A percentile compares a stretch with the other conserved stretches of the same genome.
Conservation (phyloP, 2,888 invertebrate genomes). For the Metellina segmentata region DNA sequence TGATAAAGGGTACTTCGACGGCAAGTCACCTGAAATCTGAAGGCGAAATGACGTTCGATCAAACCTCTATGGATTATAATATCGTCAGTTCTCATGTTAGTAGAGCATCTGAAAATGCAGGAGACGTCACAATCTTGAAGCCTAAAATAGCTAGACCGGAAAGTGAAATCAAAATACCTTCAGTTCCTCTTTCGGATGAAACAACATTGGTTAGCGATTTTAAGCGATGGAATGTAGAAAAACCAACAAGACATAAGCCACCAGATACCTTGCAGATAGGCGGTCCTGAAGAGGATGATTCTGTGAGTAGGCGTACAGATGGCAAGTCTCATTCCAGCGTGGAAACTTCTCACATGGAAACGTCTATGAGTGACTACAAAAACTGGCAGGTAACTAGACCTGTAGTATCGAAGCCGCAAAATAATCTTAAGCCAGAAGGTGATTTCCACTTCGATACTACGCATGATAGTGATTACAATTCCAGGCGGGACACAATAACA, state of each 20-base stretch:
- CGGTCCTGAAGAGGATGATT: not conserved
- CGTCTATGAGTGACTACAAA: constrained; percentile 16
- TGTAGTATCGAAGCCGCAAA: constrained; percentile 58
- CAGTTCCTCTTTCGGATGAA: constrained; percentile 47
- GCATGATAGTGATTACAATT: constrained; percentile 39
- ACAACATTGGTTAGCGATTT: constrained; percentile 64
- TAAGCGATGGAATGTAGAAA: constrained; percentile 67
- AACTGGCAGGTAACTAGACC: constrained; percentile 42
- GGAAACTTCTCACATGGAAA: constrained; percentile 26
- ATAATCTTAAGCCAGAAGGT: constrained; percentile 76
- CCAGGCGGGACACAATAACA: not conserved
- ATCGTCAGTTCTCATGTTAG: constrained; percentile 15
- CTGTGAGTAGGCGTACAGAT: not conserved
- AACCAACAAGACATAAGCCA: constrained; percentile 54
- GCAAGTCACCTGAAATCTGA: constrained; percentile 61
- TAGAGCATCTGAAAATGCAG: constrained; percentile 16
- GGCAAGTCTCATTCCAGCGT: not conserved
- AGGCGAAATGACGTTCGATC: constrained; percentile 67
- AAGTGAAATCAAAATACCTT: constrained; percentile 68
- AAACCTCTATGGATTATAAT: constrained; percentile 65
- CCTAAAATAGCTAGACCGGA: constrained; percentile 44
- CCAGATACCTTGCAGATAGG: constrained; percentile 49
- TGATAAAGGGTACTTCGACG: constrained; percentile 43
- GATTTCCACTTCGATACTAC: constrained; percentile 56
- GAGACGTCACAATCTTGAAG: not conserved